Percentiles rank a stretch among this genome's conserved stretches.
Conservation (phyloP, 2,888 invertebrate species). For the Chloromyia formosa region DNA sequence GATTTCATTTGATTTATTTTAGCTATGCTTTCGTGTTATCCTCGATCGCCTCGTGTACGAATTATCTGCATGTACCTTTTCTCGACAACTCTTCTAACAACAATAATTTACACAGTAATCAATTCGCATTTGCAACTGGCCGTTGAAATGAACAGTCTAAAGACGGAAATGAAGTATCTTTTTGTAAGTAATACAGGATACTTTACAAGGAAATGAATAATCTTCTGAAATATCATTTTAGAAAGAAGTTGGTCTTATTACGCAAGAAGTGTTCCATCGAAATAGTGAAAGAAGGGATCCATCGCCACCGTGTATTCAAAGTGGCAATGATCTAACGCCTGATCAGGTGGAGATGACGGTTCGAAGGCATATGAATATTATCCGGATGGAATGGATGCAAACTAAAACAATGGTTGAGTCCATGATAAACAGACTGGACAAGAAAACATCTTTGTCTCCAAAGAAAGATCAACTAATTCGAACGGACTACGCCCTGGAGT, state of each 20-base stretch:
- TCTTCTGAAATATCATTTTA: constrained; percentile 1
- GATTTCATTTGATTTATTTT: not conserved
- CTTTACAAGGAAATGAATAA: not conserved
- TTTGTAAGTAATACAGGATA: constrained; percentile 26
- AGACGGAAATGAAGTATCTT: constrained; percentile 22
- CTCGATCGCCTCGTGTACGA: not conserved
- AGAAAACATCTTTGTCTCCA: not conserved
- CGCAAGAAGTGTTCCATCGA: not conserved
- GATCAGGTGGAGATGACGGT: constrained; percentile 31
- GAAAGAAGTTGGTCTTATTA: constrained; percentile 16
- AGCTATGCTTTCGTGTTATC: not conserved
- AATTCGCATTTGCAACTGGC: constrained; percentile 3
- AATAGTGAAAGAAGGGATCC: not conserved
- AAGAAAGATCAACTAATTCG: constrained; percentile 65
- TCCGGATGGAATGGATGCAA: constrained; percentile 28
- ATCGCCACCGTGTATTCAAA: not conserved
- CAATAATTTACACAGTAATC: constrained; percentile 28
- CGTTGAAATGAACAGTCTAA: constrained; percentile 12
- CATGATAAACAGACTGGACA: not conserved
- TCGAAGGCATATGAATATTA: constrained; percentile 6
- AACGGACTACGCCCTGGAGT: constrained; percentile 73
- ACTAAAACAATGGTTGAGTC: constrained; percentile 67
- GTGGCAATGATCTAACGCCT: not conserved
- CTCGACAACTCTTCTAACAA: constrained; percentile 35
- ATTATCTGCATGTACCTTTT: constrained; percentile 30